These are phyloP conservation scores for Andrena bicolor DNA, from an alignment of 2,888 invertebrate genomes.

Conservation along the genomic window DNA sequence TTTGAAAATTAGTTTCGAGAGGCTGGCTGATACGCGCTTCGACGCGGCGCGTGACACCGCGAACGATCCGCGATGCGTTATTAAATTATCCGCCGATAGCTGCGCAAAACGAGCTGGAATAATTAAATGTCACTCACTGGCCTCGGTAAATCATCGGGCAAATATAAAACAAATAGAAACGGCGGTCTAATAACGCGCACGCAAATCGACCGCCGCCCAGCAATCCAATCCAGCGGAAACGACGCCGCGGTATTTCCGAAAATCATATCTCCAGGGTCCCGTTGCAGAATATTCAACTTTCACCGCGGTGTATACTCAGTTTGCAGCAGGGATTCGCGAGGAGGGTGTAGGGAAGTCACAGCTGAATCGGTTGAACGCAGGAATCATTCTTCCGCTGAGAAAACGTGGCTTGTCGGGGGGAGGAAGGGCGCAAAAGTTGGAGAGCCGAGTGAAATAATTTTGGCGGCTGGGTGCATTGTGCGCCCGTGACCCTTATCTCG, in stretches of 20 bases:
- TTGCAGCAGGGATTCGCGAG: no score
- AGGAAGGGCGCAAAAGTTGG: conserved; percentile 3
- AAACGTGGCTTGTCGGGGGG: neutral
- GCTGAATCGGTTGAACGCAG: neutral
- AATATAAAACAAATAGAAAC: conserved; percentile 51
- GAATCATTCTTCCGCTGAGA: conserved; percentile 5
- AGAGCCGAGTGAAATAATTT: conserved; percentile 31
- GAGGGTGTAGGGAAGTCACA: no score
- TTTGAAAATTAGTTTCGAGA: conserved; percentile 33
- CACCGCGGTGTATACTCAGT: no score
- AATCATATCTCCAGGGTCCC: neutral
- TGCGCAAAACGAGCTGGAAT: conserved; percentile 44
- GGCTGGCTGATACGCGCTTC: neutral
- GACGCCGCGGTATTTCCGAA: neutral
- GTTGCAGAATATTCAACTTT: neutral
- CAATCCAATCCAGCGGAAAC: neutral
- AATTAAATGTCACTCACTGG: conserved; percentile 54
- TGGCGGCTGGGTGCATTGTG: conserved; percentile 37
- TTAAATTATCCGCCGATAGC: conserved; percentile 47
- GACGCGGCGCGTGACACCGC: conserved; percentile 19
- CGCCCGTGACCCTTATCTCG: conserved; percentile 52
- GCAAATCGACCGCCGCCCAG: conserved; percentile 33
- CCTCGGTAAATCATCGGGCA: conserved; percentile 28
- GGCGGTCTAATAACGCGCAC: conserved; percentile 27
- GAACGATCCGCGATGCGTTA: conserved; percentile 25